These are phyloP conservation scores for Colletes collaris DNA, from an alignment of 2,888 invertebrate species.

Conservation along the genomic window DNA sequence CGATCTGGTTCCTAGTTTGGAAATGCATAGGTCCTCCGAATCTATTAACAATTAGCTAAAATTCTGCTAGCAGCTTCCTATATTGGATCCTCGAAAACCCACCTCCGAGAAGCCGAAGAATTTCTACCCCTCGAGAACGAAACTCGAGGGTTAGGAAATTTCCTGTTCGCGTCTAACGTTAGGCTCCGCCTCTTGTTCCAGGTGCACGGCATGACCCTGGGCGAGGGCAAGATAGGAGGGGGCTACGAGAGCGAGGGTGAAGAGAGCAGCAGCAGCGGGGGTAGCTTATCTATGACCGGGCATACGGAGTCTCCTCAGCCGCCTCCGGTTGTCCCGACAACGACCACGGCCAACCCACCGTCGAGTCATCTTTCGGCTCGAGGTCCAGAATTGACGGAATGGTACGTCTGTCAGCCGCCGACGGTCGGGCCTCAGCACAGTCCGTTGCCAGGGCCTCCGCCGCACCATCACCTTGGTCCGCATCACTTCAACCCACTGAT, in stretches of 20 bases:
- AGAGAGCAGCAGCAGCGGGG: slow-evolving; percentile 91
- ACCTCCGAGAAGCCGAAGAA: neutral
- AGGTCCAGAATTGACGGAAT: slow-evolving; percentile 88
- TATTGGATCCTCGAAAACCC: neutral
- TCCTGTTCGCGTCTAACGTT: slow-evolving; percentile 28
- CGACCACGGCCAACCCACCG: slow-evolving; percentile 67
- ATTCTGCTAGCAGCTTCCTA: no score
- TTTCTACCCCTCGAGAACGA: slow-evolving; percentile 6
- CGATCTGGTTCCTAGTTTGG: no score
- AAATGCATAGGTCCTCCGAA: no score
- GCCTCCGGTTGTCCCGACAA: slow-evolving; percentile 81
- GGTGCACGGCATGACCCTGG: slow-evolving; percentile 87
- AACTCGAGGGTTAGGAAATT: slow-evolving; percentile 1
- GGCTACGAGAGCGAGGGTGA: slow-evolving; percentile 95
- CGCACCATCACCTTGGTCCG: slow-evolving; percentile 86
- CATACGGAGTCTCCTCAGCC: slow-evolving; percentile 83
- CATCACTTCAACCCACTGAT: slow-evolving; percentile 85
- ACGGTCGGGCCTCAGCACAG: slow-evolving; percentile 84
- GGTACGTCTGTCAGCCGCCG: slow-evolving; percentile 92
- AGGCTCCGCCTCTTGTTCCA: slow-evolving; percentile 72
- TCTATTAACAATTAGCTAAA: no score
- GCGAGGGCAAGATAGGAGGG: slow-evolving; percentile 85
- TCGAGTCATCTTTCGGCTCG: slow-evolving; percentile 82
- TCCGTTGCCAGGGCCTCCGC: slow-evolving; percentile 88
- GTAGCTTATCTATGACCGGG: slow-evolving; percentile 88